These are phyloP conservation scores for Mercenaria mercenaria DNA, from an alignment of 1,140 invertebrate genomes.

Conservation along the genomic window DNA sequence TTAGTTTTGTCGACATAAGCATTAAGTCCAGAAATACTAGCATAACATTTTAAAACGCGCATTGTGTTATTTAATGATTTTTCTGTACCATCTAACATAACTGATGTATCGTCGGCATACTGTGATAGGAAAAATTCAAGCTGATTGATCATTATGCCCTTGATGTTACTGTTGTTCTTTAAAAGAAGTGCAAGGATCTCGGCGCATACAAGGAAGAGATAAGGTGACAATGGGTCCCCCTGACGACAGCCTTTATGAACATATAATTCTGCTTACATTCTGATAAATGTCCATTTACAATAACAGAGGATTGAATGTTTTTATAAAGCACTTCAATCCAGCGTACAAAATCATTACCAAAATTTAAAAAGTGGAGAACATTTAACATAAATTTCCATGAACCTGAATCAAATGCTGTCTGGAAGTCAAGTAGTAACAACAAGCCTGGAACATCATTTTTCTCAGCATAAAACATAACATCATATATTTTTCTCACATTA, in stretches of 20 bases:
- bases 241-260: slow-evolving; percentile 20
- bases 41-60: neutral
- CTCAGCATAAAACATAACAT: slow-evolving; percentile 12
- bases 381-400: slow-evolving; percentile 31
- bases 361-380: slow-evolving; percentile 25
- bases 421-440: slow-evolving; percentile 28
- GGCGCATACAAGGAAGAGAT: slow-evolving; percentile 30
- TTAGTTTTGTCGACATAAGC: neutral
- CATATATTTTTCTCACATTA: slow-evolving; percentile 37
- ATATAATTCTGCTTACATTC: slow-evolving; percentile 10
- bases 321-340: neutral
- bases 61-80: slow-evolving; percentile 23
- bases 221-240: neutral
- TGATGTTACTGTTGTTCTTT: slow-evolving; percentile 37
- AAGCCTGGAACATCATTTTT: neutral
- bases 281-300: slow-evolving; percentile 10
- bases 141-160: slow-evolving; percentile 1
- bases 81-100: neutral
- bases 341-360: neutral
- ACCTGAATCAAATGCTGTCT: slow-evolving; percentile 15
- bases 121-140: slow-evolving; percentile 31
- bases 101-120: slow-evolving; percentile 24
- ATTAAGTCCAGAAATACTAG: neutral
- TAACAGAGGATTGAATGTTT: slow-evolving; percentile 30
- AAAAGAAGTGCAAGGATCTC: slow-evolving; percentile 29